These are phyloP conservation scores for Actenoides hombroni DNA, from an alignment of 2,113 vertebrate genomes.

Conservation along the genomic window DNA sequence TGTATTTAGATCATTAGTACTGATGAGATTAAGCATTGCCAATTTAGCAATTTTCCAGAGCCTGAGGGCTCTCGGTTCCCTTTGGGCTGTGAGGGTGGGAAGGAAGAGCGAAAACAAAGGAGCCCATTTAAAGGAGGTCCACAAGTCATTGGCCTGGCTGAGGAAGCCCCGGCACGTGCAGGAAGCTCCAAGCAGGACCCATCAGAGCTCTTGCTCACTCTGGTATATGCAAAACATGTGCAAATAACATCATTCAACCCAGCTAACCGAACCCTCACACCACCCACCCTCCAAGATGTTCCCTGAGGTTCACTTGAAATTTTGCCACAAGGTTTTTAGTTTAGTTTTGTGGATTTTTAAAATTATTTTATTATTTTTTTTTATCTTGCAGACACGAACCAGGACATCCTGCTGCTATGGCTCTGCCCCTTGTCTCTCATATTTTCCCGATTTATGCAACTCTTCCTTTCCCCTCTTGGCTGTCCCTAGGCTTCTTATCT, in stretches of 20 bases:
- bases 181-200: neutral
- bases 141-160: neutral
- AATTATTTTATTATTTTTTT: too few species aligned
- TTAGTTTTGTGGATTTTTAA: neutral
- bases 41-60: neutral
- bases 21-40: neutral
- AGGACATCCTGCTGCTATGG: neutral
- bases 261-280: neutral
- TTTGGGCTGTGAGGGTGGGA: neutral
- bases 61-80: neutral
- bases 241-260: neutral
- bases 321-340: neutral
- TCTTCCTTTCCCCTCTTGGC: neutral
- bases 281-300: neutral
- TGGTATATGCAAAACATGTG: neutral
- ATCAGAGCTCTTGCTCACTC: neutral
- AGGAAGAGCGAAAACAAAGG: neutral
- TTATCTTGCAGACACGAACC: neutral
- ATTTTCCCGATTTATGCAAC: neutral
- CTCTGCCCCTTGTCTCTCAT: neutral
- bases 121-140: neutral
- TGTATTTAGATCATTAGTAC: neutral
- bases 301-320: neutral
- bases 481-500: neutral
- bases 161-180: rapidly evolving